Conservation (phyloP, 2,797 vertebrate species). For the Vespertilio murinus region DNA sequence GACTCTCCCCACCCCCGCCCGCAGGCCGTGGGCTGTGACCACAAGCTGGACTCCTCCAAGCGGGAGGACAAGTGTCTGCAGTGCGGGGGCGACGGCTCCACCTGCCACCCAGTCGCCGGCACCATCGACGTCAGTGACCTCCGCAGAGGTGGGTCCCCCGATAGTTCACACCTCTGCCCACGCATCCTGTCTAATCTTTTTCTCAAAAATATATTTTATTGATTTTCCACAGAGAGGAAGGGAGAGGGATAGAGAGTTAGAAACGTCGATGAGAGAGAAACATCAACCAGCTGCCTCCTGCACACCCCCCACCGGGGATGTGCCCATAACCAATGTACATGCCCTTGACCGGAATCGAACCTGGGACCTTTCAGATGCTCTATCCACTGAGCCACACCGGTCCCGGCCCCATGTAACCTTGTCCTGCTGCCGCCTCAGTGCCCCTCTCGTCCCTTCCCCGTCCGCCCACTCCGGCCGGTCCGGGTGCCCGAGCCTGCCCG, state of each 20-base stretch:
- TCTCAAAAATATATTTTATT: no score
- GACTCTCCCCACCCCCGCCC: not conserved
- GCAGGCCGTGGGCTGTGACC: slow-evolving; percentile 95
- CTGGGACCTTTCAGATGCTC: no score
- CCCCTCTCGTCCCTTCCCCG: not conserved
- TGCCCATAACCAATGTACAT: no score
- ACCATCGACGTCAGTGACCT: slow-evolving; percentile 87
- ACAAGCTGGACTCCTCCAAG: slow-evolving; percentile 90
- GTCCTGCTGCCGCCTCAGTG: accelerated
- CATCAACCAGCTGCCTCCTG: no score
- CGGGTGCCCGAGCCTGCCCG: not conserved
- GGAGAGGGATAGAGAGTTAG: no score
- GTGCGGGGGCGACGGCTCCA: slow-evolving; percentile 93
- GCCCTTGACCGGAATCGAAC: no score
- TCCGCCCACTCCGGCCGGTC: not conserved
- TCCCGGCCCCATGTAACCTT: not conserved
- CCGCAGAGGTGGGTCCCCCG: slow-evolving; percentile 87
- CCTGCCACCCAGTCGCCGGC: slow-evolving; percentile 90
- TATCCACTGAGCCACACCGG: no score
- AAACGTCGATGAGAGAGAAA: no score
- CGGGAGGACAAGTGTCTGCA: slow-evolving; percentile 95
- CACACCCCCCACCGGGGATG: no score
- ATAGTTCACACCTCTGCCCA: no score
- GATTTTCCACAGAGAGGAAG: no score
- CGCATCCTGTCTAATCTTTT: no score